phyloP scores from a whole-genome alignment of 2,113 vertebrate genomes.

The Alexandromys fortis region DNA sequence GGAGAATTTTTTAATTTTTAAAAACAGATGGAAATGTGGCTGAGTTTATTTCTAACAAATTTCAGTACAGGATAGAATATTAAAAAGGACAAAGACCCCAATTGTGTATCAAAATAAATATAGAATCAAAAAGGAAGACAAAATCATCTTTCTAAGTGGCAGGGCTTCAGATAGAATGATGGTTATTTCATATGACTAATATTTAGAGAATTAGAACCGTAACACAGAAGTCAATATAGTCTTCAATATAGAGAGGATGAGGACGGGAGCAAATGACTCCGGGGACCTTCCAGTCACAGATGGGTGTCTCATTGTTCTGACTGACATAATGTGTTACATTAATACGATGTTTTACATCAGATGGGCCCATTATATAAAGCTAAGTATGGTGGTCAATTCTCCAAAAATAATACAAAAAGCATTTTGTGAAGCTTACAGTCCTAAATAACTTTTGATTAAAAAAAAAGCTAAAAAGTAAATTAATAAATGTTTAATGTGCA shows the following conservation, averaged over 20 bases:
- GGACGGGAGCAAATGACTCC: too few relatives aligned
- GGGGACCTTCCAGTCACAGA: background rate
- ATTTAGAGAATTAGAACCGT: background rate
- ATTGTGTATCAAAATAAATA: background rate
- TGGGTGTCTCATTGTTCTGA: background rate
- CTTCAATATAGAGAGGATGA: background rate
- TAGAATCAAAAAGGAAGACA: background rate
- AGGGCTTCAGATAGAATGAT: background rate
- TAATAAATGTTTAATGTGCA: background rate
- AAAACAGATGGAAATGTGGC: background rate
- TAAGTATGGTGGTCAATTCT: background rate
- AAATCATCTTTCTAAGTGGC: background rate
- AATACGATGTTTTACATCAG: background rate
- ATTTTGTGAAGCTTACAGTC: background rate
- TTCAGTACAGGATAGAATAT: background rate
- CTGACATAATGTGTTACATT: background rate
- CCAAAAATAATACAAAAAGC: background rate
- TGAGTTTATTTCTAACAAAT: constrained; percentile 14
- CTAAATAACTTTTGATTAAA: constrained; percentile 2
- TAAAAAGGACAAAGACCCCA: background rate
- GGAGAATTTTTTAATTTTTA: background rate
- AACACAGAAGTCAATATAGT: background rate
- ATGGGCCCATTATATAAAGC: background rate
- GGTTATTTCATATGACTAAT: constrained; percentile 2
- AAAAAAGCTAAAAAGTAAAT: background rate